Base-by-base conservation (phyloP, 2,888 invertebrate species). In the Chalcosyrphus nemorum region DNA sequence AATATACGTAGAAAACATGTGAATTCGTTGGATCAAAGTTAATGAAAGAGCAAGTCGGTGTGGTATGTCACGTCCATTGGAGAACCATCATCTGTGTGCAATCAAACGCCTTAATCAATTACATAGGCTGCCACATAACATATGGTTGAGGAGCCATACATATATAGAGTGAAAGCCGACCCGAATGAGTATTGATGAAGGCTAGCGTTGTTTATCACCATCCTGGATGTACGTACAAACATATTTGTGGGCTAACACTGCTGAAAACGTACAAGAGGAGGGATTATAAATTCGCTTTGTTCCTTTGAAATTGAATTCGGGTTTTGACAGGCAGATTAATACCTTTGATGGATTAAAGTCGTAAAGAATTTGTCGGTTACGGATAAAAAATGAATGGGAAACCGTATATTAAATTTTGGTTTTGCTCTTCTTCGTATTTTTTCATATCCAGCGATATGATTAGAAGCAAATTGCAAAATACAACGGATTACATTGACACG, bases 311-410 rank as follows among this genome's bases (percentile, higher is more conserved):
- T 77, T 81, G 65, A 81, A 71, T 71, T 80, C 50, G 38, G 43
- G 52, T 38, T 59, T 38, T 71, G 66, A 66, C 57, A 81, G 56
- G 54, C 45, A 32, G 77, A 81, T 81, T 81, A 76, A 72, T 71
- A 57, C 76, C 59, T 57, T 81, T 81, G 81, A 81, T 81, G 70
- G 81, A 81, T 81, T 68, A 81, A 81, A 63, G 81, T 57, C 65
- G 59, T 68, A 68, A 56, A 74, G 45, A 59, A 68, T 54, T 61
- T 74, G 61, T 68, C 56, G 43, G 74, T 38, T 61, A 17, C 21
- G 38, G 68, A 59, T 66, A 54, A 50, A 52, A 52, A 41, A 47
- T 45, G n/a, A 56, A 63, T 68, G 54, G 35, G 17, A 71, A 59
- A 13, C 24, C 54, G 17, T 50, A 56, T 19, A 66, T 66, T 35